Conservation (phyloP, 2,888 invertebrate species). For the Cephus rjabovi region DNA sequence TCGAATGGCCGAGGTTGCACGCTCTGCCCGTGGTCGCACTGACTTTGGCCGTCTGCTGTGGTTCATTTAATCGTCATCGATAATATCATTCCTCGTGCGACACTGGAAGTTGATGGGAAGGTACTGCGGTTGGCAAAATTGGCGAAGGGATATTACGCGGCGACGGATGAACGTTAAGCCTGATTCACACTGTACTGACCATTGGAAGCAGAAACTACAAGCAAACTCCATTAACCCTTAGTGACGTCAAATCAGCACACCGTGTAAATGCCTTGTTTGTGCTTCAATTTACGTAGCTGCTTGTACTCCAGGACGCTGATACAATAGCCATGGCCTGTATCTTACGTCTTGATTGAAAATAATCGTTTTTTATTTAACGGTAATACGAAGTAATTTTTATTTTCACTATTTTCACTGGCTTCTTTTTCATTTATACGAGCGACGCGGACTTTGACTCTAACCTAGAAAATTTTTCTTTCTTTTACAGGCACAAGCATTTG, state of each 20-base stretch:
- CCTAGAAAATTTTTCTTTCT: not conserved
- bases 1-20: conserved; percentile 9
- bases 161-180: not conserved
- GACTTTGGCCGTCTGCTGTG: not conserved
- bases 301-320: not conserved
- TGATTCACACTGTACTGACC: not conserved
- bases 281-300: not conserved
- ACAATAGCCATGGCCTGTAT: not conserved
- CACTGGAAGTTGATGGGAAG: not conserved
- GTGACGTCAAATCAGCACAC: not conserved
- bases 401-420: not conserved
- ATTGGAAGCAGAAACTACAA: conserved; percentile 2
- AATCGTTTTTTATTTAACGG: not conserved
- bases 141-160: not conserved
- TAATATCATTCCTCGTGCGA: not conserved
- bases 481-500: not conserved
- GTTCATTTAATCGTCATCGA: not conserved
- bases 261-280: not conserved
- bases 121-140: not conserved
- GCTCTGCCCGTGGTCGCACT: not conserved
- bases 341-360: not conserved
- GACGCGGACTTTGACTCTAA: not conserved
- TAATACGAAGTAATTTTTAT: not conserved
- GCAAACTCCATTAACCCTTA: conserved; percentile 3
- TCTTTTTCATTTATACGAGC: no score